These are phyloP conservation scores for Trematomus loennbergii DNA, from an alignment of 2,113 vertebrate species.

Conservation along the genomic window DNA sequence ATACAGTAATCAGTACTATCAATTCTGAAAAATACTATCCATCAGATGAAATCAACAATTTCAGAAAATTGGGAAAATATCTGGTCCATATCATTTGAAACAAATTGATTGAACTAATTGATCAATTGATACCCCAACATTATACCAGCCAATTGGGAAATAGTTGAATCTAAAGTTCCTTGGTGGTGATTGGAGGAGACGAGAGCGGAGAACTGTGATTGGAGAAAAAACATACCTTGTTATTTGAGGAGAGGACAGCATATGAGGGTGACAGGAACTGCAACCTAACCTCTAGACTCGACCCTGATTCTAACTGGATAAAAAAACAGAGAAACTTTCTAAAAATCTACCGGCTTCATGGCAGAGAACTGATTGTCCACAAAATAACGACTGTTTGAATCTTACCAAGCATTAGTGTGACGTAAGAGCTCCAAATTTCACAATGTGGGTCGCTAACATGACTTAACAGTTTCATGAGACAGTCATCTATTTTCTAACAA, in stretches of 20 bases:
- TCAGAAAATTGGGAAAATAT: constrained; percentile 48
- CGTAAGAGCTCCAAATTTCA: constrained; percentile 60
- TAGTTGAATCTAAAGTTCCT: constrained; percentile 55
- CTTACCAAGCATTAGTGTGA: constrained; percentile 24
- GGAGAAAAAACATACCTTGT: constrained; percentile 38
- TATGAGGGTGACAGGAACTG: constrained; percentile 71
- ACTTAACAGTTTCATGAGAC: constrained; percentile 56
- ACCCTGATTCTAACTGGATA: constrained; percentile 52
- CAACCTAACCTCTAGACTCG: constrained; percentile 58
- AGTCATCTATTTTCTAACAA: constrained; percentile 71
- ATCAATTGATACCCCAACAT: constrained; percentile 29
- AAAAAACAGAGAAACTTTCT: constrained; percentile 21
- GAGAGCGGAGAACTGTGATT: constrained; percentile 68
- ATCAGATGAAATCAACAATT: constrained; percentile 70
- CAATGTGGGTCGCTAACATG: constrained; percentile 52
- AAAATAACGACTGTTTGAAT: constrained; percentile 13
- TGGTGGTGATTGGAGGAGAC: constrained; percentile 77
- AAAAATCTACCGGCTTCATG: constrained; percentile 21
- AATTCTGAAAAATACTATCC: constrained; percentile 28
- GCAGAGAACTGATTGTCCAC: constrained; percentile 21
- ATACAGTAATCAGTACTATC: constrained; percentile 69
- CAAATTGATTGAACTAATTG: constrained; percentile 12
- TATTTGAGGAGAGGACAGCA: constrained; percentile 67
- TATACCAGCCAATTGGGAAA: constrained; percentile 60
- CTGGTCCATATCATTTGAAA: constrained; percentile 45